A percentile compares a stretch with the other conserved stretches of the same genome.
These are phyloP conservation scores for Nephila pilipes DNA, from an alignment of 1,140 invertebrate genomes.

Conservation along the genomic window DNA sequence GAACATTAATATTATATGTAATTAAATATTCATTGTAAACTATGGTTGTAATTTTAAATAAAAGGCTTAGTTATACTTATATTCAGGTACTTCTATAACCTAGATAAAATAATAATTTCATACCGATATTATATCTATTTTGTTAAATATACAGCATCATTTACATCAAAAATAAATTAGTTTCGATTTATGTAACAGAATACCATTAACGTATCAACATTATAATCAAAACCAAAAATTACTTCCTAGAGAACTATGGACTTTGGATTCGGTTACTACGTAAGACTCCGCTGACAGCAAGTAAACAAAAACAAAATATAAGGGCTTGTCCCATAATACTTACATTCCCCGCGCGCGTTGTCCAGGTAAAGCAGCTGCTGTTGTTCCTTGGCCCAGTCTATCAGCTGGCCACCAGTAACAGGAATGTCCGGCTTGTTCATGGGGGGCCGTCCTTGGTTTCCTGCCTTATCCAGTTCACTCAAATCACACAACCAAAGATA, in stretches of 20 bases:
- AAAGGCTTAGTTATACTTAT: too few relatives aligned
- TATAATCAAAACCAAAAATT: too few relatives aligned
- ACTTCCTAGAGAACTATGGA: background rate
- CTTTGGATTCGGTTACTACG: background rate
- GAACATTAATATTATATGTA: too few relatives aligned
- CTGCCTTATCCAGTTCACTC: constrained; percentile 42
- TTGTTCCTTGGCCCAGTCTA: constrained; percentile 76
- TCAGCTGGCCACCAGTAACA: constrained; percentile 76
- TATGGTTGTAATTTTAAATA: too few relatives aligned
- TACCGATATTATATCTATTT: too few relatives aligned
- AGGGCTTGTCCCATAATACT: constrained; percentile 13
- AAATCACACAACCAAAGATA: constrained; percentile 37
- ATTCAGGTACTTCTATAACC: too few relatives aligned
- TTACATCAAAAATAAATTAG: too few relatives aligned
- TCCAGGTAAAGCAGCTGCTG: constrained; percentile 75
- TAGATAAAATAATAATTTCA: too few relatives aligned
- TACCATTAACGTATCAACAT: too few relatives aligned
- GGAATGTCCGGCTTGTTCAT: constrained; percentile 77
- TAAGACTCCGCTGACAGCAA: constrained; percentile 10
- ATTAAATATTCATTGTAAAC: too few relatives aligned
- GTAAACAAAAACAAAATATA: constrained; percentile 66
- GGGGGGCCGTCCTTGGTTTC: constrained; percentile 67
- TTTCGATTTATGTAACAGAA: too few relatives aligned
- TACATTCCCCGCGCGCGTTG: constrained; percentile 72
- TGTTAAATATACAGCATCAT: too few relatives aligned